Base-by-base conservation (phyloP, 2,797 vertebrate genomes). In the Cacajao melanocephalus region DNA sequence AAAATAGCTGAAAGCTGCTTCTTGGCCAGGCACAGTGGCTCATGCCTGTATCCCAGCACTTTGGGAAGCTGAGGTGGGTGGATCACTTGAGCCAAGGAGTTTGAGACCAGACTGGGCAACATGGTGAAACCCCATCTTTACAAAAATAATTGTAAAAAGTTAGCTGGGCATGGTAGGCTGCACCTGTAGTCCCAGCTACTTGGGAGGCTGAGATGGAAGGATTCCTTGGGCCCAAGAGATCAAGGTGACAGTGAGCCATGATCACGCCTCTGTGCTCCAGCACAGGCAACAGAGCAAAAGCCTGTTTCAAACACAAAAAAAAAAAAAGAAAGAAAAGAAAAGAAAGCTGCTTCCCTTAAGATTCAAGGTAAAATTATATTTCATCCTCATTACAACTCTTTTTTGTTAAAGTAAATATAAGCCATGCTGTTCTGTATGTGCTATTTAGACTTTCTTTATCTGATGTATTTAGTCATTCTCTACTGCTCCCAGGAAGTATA, bases 291-390 rank as follows among this genome's bases (percentile, higher is more conserved):
- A 67, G 61, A n/a, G 33, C 8, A 33, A n/a, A 67, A n/a, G 15
- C 61, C 33, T 67, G 15, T 33, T 7, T n/a, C 33, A n/a, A 7
- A 39, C 36, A 39, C 36, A 64, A 64, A n/a, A 33, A 64, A 64
- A 64, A 61, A 61, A 61, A 30, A 8, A 39, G 4, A 57, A 4
- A 55, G 19, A 15, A n/a, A 33, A 64, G 33, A 64, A 61, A 61
- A 61, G 14, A 17, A 93, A 80, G 15, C 52, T 93, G 4, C 33
- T 89, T 92, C 57, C 88, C 36, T 87, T 88, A 96, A 92, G 93
- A 96, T 88, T 93, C n/a, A 96, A 79, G 78, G 33, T 67, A 93
- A 96, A 92, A 57, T 87, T 90, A 22, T 89, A 70, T 81, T 94
- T 87, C 30, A 80, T 30, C 20, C 46, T 93, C 36, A 22, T 24